These are phyloP conservation scores for Neoseiulus cucumeris DNA, from an alignment of 1,140 invertebrate species.

Conservation along the genomic window DNA sequence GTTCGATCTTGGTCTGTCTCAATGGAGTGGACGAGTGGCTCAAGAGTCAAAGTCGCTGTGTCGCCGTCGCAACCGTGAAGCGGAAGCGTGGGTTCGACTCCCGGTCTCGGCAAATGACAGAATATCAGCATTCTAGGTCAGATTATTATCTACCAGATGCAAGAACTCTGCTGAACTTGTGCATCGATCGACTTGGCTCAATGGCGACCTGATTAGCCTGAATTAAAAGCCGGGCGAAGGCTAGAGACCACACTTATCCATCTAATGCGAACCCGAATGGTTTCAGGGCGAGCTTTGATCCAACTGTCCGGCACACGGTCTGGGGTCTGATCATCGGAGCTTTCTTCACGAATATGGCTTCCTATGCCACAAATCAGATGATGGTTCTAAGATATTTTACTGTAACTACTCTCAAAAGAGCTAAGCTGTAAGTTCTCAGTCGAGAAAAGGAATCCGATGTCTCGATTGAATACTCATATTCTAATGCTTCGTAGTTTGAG, in stretches of 20 bases:
- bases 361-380: constrained; percentile 24
- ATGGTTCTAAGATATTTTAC: constrained; percentile 26
- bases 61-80: too few relatives aligned
- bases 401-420: constrained; percentile 21
- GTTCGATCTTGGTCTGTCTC: background rate
- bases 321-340: constrained; percentile 55
- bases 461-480: too few relatives aligned
- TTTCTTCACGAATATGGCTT: constrained; percentile 35
- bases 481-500: too few relatives aligned
- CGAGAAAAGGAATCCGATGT: too few relatives aligned
- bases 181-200: background rate
- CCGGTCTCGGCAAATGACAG: too few relatives aligned
- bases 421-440: constrained; percentile 20
- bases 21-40: too few relatives aligned
- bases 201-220: background rate
- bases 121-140: background rate
- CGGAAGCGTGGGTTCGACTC: too few relatives aligned
- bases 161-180: background rate
- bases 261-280: background rate
- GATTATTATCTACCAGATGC: background rate
- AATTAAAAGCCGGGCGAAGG: background rate
- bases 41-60: too few relatives aligned
- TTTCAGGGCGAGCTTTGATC: constrained; percentile 52
- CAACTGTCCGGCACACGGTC: constrained; percentile 54
- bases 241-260: background rate